A percentile compares a stretch with the other conserved stretches of the same genome.
phyloP scores from a whole-genome alignment of 2,888 invertebrate genomes.

The Glaucopsyche alexis region DNA sequence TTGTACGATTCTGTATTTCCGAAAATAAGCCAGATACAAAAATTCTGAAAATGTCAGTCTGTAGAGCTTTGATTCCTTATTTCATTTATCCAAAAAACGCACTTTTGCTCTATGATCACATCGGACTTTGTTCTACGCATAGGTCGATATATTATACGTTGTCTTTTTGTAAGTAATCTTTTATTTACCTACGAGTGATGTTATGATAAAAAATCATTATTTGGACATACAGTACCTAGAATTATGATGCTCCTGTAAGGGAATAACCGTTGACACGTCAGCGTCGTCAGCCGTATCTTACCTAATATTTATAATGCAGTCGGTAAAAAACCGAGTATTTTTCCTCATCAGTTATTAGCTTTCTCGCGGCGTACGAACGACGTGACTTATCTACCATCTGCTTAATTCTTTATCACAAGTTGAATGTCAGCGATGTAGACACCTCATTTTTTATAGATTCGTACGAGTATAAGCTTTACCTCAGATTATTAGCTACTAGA shows the following conservation, averaged over 20 bases:
- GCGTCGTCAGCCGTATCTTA: background rate
- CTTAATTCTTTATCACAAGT: constrained; percentile 18
- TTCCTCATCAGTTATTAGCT: constrained; percentile 12
- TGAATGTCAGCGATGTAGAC: background rate
- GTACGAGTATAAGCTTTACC: background rate
- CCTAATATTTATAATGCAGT: background rate
- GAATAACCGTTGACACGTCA: background rate
- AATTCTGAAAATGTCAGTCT: no score
- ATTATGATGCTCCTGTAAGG: background rate
- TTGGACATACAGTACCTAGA: background rate
- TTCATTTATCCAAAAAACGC: no score
- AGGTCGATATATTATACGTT: no score
- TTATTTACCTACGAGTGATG: no score
- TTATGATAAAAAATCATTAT: background rate
- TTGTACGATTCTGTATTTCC: no score
- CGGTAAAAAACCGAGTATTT: constrained; percentile 21
- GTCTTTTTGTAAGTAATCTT: no score
- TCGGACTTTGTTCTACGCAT: no score
- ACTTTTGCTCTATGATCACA: no score
- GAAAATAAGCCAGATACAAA: no score
- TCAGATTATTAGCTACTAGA: no score
- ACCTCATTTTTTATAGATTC: background rate
- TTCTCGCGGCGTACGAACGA: constrained; percentile 6
- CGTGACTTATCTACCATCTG: constrained; percentile 18
- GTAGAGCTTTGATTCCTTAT: no score